Evolutionary conservation across 2,797 vertebrate species (phyloP), one percentile per base, ranked within the genome.

Genomic region (Pangasius macronema): DNA sequence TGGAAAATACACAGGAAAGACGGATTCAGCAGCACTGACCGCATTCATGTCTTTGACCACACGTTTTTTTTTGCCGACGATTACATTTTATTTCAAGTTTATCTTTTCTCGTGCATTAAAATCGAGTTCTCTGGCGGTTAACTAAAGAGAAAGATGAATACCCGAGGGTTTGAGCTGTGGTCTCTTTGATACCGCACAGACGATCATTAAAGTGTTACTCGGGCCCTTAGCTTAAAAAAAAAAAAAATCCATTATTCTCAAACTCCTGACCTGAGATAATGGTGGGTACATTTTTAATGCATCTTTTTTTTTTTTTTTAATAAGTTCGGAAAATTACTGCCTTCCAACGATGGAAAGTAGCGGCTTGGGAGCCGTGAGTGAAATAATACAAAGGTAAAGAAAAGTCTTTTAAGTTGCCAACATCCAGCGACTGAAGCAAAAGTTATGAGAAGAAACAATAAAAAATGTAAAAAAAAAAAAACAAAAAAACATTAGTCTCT

Each of bases 241-340:
- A 57, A 27, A 91, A 89, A 92, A 93, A 92, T 93, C 91, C 89
- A 90, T 93, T 88, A 89, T 94, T 94, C 91, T 93, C 87, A 91
- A 92, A 91, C 90, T 92, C 90, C 93, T 92, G 94, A 94, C 93
- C 93, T 77, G 87, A 89, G 89, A 94, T 94, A 94, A 95, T 93
- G 92, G 91, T 91, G 87, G 92, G 93, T 92, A 94, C 91, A 95
- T 93, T 93, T 92, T 94, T 94, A 95, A 95, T 94, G 93, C 94
- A 92, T 92, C 75, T 90, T 94, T 30, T 95, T 59, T 82, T 82
- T 61, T 63, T 61, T 27, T 90, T 95, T 92, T 92, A 94, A 95
- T 94, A 95, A 94, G 93, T 93, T 94, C 84, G 3, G 92, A 95
- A 95, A 95, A 95, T 95, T 93, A 92, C 93, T 94, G 93, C 93